Evolutionary conservation across 2,888 invertebrate species (phyloP).

Genomic region (Ophioninae sp.): DNA sequence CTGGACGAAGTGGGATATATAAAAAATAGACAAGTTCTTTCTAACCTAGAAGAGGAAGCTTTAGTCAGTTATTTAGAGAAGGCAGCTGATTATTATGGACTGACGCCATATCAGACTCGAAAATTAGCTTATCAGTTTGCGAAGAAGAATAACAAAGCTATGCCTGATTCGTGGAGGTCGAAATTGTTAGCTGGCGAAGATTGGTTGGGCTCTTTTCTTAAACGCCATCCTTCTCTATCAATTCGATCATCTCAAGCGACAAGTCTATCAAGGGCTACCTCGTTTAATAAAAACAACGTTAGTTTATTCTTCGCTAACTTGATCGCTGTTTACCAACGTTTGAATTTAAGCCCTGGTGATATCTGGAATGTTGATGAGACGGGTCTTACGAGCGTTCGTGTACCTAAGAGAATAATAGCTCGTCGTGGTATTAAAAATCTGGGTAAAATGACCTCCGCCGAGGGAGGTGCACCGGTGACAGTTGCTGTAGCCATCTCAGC

Average conservation of each 20-base stretch:
- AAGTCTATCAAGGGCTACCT: background rate
- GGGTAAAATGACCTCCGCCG: background rate
- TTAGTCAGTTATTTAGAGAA: no score
- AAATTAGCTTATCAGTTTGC: background rate
- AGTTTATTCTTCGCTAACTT: background rate
- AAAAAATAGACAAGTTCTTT: no score
- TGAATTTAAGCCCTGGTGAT: background rate
- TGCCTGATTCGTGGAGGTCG: background rate
- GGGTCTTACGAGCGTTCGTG: background rate
- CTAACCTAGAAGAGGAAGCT: no score
- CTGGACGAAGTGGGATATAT: no score
- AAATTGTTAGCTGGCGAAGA: background rate
- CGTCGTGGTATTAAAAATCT: background rate
- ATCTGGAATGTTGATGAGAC: background rate
- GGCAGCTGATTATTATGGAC: no score
- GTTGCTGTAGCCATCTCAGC: background rate
- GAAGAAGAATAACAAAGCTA: background rate
- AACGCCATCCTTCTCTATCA: background rate
- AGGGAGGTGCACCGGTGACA: background rate
- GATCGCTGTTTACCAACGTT: background rate
- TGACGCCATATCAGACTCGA: no score
- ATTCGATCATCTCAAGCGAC: background rate
- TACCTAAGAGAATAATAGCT: background rate
- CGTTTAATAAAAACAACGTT: background rate
- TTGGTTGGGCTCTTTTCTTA: background rate